Conservation (phyloP, 2,888 invertebrate genomes). For the Furcula furcula region DNA sequence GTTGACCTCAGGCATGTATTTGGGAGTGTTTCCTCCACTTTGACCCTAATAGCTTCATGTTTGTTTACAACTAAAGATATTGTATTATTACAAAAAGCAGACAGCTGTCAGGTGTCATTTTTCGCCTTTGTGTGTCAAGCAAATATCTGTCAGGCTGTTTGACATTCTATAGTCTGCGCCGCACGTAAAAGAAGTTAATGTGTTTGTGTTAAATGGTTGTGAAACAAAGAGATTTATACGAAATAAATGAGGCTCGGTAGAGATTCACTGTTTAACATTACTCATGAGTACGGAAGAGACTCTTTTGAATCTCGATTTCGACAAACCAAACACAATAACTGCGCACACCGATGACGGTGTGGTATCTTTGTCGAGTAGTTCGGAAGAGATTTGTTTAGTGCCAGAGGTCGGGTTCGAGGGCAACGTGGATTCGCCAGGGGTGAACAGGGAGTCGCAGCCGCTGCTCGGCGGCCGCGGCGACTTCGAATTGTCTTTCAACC, state of each 20-base stretch:
- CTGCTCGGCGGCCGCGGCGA: slow-evolving; percentile 92
- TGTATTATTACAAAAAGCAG: too few species aligned
- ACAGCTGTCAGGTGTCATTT: slow-evolving; percentile 41
- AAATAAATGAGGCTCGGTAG: slow-evolving; percentile 79
- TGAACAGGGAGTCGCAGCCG: slow-evolving; percentile 96
- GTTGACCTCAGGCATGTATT: too few species aligned
- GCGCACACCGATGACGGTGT: slow-evolving; percentile 81
- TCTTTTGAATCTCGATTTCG: slow-evolving; percentile 84
- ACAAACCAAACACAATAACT: slow-evolving; percentile 72
- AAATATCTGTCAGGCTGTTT: too few species aligned
- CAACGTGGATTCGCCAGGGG: slow-evolving; percentile 91
- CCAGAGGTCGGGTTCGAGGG: slow-evolving; percentile 92
- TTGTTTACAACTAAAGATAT: too few species aligned
- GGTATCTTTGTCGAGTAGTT: slow-evolving; percentile 81
- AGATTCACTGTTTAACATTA: slow-evolving; percentile 68
- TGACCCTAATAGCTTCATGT: too few species aligned
- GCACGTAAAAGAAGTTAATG: slow-evolving; percentile 55
- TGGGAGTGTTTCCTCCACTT: too few species aligned
- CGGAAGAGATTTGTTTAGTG: slow-evolving; percentile 88
- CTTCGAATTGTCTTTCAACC: slow-evolving; percentile 88
- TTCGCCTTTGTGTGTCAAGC: too few species aligned
- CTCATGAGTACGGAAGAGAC: slow-evolving; percentile 84
- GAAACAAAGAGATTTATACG: slow-evolving; percentile 76
- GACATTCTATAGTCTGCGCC: slow-evolving; percentile 53
- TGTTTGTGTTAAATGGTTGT: slow-evolving; percentile 78